Percentiles rank a stretch among this genome's conserved stretches.
These are phyloP conservation scores for Siniperca chuatsi DNA, from an alignment of 2,113 vertebrate species.

Conservation along the genomic window DNA sequence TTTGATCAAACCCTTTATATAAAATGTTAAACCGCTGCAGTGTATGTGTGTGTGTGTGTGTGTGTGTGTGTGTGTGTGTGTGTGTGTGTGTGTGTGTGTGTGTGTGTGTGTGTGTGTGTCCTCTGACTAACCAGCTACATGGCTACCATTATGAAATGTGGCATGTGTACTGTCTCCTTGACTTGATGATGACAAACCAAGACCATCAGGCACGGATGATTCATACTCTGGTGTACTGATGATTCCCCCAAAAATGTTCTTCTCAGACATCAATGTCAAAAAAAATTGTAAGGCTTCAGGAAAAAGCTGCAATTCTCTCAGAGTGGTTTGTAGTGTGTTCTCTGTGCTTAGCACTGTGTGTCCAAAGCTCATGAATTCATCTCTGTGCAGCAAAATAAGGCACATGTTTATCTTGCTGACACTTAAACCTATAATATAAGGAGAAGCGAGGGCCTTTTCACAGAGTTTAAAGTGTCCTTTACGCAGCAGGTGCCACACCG, in stretches of 20 bases:
- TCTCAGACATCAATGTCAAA: conserved; percentile 49
- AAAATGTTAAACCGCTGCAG: neutral
- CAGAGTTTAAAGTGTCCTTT: conserved; percentile 64
- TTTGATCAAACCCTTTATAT: neutral
- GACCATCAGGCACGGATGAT: conserved; percentile 38
- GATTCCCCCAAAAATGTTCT: conserved; percentile 33
- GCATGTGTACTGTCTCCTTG: conserved; percentile 42
- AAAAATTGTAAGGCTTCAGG: neutral
- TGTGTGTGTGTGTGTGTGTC: conserved; percentile 6
- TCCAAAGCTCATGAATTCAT: conserved; percentile 21
- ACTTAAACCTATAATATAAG: conserved; percentile 9
- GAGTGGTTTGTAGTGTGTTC: neutral
- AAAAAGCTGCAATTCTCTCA: conserved; percentile 9
- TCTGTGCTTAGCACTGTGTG: neutral
- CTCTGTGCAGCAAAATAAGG: conserved; percentile 11
- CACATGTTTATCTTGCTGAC: neutral
- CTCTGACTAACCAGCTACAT: conserved; percentile 34
- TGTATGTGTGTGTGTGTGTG: neutral
- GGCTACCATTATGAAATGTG: conserved; percentile 43
- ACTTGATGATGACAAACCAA: conserved; percentile 58
- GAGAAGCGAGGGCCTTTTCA: conserved; percentile 20
- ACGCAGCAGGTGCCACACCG: conserved; percentile 45
- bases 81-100: conserved; percentile 7
- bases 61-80: conserved; percentile 1
- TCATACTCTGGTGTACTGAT: conserved; percentile 37